Evolutionary conservation across 2,888 invertebrate genomes (phyloP).

Genomic region (Temnothorax ravouxi): DNA sequence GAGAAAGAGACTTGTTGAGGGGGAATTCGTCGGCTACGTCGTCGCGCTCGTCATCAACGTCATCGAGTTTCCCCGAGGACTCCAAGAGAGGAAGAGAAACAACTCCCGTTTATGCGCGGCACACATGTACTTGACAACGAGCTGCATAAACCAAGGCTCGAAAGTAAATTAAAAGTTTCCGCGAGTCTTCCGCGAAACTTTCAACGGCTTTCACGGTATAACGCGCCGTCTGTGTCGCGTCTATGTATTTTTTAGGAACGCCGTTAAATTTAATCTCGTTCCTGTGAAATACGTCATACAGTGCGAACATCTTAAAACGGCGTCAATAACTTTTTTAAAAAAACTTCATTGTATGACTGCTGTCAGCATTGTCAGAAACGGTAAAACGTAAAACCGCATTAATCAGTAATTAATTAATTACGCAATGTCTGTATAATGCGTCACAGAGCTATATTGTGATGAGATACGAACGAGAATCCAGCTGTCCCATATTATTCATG

Average conservation of each 20-base stretch:
- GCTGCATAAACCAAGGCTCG: constrained; percentile 47
- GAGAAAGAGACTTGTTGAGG: constrained; percentile 64
- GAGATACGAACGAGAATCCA: neutral
- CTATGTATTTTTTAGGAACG: constrained; percentile 53
- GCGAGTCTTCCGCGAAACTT: constrained; percentile 55
- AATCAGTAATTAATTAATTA: constrained; percentile 20
- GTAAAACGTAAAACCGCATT: neutral
- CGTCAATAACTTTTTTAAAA: neutral
- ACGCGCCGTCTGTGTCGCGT: constrained; percentile 58
- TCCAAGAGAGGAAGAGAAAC: constrained; percentile 33
- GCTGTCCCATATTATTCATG: constrained; percentile 18
- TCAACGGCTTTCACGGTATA: constrained; percentile 54
- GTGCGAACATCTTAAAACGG: constrained; percentile 14
- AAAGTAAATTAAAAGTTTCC: constrained; percentile 53
- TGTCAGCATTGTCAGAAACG: neutral
- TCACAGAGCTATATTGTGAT: neutral
- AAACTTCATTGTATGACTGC: neutral
- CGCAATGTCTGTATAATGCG: neutral
- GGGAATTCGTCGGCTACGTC: constrained; percentile 66
- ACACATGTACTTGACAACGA: constrained; percentile 58
- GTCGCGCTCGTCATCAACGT: constrained; percentile 66
- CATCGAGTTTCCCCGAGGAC: constrained; percentile 40
- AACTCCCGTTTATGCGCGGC: constrained; percentile 34
- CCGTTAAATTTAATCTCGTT: constrained; percentile 54
- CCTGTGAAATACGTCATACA: constrained; percentile 44